Conservation (phyloP, 2,888 invertebrate species). For the Hirtodrosophila duncani region DNA sequence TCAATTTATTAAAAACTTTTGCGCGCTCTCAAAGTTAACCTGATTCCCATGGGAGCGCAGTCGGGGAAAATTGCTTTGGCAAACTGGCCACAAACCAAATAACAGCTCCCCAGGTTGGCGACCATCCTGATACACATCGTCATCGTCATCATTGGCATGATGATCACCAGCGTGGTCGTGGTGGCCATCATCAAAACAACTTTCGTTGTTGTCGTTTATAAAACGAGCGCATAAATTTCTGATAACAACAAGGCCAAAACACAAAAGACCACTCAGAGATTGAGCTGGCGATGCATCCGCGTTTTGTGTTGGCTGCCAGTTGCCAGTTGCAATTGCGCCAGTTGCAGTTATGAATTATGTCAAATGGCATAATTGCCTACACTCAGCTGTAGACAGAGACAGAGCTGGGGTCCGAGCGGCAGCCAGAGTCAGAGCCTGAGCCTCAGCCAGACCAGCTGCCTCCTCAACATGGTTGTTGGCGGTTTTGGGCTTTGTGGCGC, state of each 20-base stretch:
- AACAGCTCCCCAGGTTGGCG: constrained; percentile 31
- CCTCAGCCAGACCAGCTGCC: constrained; percentile 30
- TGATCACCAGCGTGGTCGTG: constrained; percentile 13
- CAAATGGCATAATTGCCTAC: constrained; percentile 74
- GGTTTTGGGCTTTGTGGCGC: constrained; percentile 25
- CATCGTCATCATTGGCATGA: constrained; percentile 21
- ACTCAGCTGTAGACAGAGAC: constrained; percentile 32
- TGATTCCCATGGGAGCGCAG: constrained; percentile 62
- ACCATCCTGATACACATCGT: constrained; percentile 16
- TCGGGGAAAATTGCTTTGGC: constrained; percentile 40
- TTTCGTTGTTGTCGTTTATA: constrained; percentile 67
- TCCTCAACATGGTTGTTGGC: constrained; percentile 18
- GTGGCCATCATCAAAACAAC: constrained; percentile 46
- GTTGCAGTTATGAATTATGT: constrained; percentile 73
- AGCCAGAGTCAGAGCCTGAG: constrained; percentile 3
- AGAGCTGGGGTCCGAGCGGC: constrained; percentile 8
- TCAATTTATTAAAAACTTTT: constrained; percentile 71
- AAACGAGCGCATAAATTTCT: constrained; percentile 71
- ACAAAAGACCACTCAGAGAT: constrained; percentile 49
- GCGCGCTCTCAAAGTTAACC: constrained; percentile 54
- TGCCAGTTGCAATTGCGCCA: constrained; percentile 19
- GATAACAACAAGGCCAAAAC: constrained; percentile 58
- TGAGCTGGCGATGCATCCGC: constrained; percentile 46
- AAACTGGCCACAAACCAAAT: constrained; percentile 21
- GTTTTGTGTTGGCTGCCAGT: no score